phyloP scores from a whole-genome alignment of 2,797 vertebrate species.

The Acrossocheilus wenchowensis region DNA sequence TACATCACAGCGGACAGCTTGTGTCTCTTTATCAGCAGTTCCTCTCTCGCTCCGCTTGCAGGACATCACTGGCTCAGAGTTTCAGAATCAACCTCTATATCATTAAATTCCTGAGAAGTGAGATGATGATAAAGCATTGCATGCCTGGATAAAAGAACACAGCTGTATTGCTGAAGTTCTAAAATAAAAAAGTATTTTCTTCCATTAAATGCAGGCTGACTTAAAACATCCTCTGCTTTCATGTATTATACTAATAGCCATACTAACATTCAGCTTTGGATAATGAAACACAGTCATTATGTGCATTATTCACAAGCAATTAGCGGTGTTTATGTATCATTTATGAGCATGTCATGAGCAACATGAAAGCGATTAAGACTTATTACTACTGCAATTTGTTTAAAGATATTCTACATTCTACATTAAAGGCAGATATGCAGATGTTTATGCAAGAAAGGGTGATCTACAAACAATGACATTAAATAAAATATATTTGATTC shows the following conservation, averaged over 20 bases:
- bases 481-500: not conserved
- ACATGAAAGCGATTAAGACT: conserved; percentile 21
- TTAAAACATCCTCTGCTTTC: not conserved
- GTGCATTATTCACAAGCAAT: conserved; percentile 40
- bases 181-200: not conserved
- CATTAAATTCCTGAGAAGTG: not conserved
- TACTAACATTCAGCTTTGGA: conserved; percentile 3
- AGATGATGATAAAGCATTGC: not conserved
- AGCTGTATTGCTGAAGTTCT: not conserved
- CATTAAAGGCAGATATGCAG: conserved; percentile 15
- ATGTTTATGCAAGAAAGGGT: not conserved
- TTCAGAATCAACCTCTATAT: conserved; percentile 30
- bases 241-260: not conserved
- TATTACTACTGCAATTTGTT: conserved; percentile 31
- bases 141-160: not conserved
- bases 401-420: conserved; percentile 7
- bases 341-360: conserved; percentile 34
- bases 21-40: conserved; percentile 48
- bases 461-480: not conserved
- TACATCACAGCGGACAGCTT: conserved; percentile 58
- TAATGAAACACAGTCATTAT: conserved; percentile 34
- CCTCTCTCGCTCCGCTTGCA: conserved; percentile 21
- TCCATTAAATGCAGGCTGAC: not conserved
- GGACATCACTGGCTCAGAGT: not conserved
- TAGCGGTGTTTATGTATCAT: conserved; percentile 12